Percentiles rank a stretch among this genome's conserved stretches.
Conservation (phyloP, 2,113 vertebrate species). For the Mormoops blainvillei region DNA sequence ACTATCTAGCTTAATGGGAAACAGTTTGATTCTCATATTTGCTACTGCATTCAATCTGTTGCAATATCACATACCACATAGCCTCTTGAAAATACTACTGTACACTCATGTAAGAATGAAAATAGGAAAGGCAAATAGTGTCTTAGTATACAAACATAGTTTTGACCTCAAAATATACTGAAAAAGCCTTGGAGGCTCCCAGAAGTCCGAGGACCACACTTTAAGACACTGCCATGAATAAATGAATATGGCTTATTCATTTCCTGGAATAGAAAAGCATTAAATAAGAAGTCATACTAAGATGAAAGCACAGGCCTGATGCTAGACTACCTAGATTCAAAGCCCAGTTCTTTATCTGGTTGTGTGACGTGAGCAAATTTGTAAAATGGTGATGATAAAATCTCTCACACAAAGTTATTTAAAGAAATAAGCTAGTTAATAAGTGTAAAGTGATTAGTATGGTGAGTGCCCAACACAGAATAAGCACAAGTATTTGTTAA, state of each 20-base stretch:
- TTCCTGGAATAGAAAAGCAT: neutral
- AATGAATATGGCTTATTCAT: neutral
- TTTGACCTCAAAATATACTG: constrained; percentile 2
- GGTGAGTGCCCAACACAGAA: neutral
- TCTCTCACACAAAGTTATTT: neutral
- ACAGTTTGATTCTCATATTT: neutral
- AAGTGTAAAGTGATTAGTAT: neutral
- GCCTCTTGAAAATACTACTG: neutral
- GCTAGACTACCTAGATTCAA: neutral
- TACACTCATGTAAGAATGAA: neutral
- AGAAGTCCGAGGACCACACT: neutral
- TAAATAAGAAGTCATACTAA: constrained; percentile 2
- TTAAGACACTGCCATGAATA: constrained; percentile 7
- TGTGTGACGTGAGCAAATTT: neutral
- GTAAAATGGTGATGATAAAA: neutral
- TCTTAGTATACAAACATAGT: neutral
- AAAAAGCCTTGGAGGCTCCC: neutral
- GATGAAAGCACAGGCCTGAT: neutral
- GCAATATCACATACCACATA: neutral
- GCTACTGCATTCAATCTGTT: neutral
- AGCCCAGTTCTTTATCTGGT: neutral
- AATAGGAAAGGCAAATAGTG: neutral
- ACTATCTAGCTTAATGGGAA: neutral
- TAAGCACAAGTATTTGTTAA: neutral
- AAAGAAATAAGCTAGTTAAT: constrained; percentile 9